A percentile compares a stretch with the other conserved stretches of the same genome.
Evolutionary conservation across 1,140 invertebrate genomes (phyloP).

Genomic region (Monomorium pharaonis): DNA sequence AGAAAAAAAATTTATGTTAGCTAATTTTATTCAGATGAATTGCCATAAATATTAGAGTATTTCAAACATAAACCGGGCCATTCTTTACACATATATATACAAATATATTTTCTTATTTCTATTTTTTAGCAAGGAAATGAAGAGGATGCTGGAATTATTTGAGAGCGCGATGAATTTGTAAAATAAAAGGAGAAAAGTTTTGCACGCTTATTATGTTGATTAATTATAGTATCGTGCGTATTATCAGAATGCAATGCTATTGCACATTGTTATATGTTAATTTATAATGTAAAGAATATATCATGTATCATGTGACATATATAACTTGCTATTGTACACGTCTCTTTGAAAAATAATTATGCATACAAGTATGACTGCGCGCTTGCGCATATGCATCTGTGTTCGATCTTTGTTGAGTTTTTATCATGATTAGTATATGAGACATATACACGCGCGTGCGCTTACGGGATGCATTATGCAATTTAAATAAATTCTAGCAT

Average conservation of each 20-base stretch:
- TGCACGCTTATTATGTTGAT: neutral
- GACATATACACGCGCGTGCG: too few relatives aligned
- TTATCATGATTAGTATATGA: neutral
- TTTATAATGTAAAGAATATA: neutral
- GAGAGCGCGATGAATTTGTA: constrained; percentile 84
- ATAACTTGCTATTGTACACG: neutral
- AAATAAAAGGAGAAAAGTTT: neutral
- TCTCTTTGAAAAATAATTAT: neutral
- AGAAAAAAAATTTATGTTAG: neutral
- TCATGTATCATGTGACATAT: neutral
- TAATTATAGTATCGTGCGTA: neutral
- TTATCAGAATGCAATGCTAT: neutral
- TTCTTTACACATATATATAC: neutral
- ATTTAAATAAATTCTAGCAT: too few relatives aligned
- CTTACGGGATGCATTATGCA: too few relatives aligned
- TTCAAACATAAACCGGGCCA: constrained; percentile 36
- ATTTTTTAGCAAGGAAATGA: constrained; percentile 81
- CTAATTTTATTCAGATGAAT: constrained; percentile 26
- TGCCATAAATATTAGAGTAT: constrained; percentile 56
- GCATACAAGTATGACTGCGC: neutral
- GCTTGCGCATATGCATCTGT: neutral
- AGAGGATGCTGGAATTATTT: constrained; percentile 85
- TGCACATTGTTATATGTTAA: neutral
- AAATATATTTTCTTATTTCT: neutral
- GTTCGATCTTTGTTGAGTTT: neutral